Conservation (phyloP, 2,113 vertebrate species). For the Clarias batrachus region DNA sequence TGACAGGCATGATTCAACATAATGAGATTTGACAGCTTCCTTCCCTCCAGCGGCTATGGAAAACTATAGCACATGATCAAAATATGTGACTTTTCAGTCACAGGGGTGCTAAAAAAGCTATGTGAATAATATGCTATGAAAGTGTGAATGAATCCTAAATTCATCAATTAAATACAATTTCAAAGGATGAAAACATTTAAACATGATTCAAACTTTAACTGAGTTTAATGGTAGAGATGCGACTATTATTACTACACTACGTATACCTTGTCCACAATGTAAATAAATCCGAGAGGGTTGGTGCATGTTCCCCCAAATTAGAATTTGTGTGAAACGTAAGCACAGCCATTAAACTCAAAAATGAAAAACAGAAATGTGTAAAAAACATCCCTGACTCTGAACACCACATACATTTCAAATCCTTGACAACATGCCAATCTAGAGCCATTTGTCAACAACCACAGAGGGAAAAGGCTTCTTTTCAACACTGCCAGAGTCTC, state of each 20-base stretch:
- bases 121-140: neutral
- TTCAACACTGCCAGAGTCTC: conserved; percentile 39
- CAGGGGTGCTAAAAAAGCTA: conserved; percentile 1
- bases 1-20: conserved; percentile 50
- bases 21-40: conserved; percentile 50
- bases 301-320: conserved; percentile 12
- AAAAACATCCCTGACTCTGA: conserved; percentile 50
- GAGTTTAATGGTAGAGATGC: neutral
- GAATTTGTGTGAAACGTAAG: conserved; percentile 36
- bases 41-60: conserved; percentile 31
- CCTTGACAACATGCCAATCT: conserved; percentile 50
- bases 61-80: conserved; percentile 31
- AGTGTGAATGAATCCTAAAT: conserved; percentile 18
- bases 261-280: neutral
- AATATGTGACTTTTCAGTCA: conserved; percentile 16
- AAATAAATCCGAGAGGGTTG: neutral
- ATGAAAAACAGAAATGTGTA: conserved; percentile 46
- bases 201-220: neutral
- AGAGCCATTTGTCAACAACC: conserved; percentile 52
- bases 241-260: neutral
- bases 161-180: no score
- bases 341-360: conserved; percentile 35
- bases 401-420: conserved; percentile 45
- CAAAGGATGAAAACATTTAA: neutral
- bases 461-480: conserved; percentile 34